A percentile compares a stretch with the other conserved stretches of the same genome.
These are phyloP conservation scores for Laupala kohalensis DNA, from an alignment of 1,140 invertebrate species.

Conservation along the genomic window DNA sequence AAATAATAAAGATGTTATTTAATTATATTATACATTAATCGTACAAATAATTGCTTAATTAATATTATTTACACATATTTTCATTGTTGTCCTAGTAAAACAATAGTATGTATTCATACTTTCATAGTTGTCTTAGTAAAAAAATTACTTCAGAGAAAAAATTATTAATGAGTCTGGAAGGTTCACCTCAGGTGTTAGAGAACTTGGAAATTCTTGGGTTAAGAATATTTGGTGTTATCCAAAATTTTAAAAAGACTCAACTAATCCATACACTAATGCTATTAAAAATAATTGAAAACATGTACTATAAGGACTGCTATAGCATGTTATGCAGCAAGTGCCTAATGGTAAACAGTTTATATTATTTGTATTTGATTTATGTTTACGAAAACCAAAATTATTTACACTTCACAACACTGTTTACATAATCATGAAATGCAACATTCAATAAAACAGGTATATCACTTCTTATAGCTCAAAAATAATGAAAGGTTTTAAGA, in stretches of 20 bases:
- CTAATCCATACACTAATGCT: not conserved
- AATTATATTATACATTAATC: too few species aligned
- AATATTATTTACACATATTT: too few species aligned
- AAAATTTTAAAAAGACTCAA: not conserved
- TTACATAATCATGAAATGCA: not conserved
- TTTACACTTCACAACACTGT: not conserved
- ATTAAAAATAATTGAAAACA: not conserved
- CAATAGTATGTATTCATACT: too few species aligned
- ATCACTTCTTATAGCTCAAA: too few species aligned
- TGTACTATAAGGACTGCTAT: not conserved
- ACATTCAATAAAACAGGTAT: not conserved
- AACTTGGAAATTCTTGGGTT: too few species aligned
- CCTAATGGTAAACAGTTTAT: not conserved
- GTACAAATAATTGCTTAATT: too few species aligned
- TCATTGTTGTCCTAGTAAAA: too few species aligned
- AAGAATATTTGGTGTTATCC: not conserved
- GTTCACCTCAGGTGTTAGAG: too few species aligned
- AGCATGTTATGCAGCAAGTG: not conserved
- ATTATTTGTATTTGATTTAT: not conserved
- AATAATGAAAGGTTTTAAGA: not conserved
- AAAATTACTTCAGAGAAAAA: too few species aligned
- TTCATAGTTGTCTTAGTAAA: too few species aligned
- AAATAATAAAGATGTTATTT: too few species aligned
- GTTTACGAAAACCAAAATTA: not conserved
- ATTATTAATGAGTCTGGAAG: too few species aligned